Conservation (phyloP, 2,888 invertebrate genomes). For the Ichneumoninae sp. region DNA sequence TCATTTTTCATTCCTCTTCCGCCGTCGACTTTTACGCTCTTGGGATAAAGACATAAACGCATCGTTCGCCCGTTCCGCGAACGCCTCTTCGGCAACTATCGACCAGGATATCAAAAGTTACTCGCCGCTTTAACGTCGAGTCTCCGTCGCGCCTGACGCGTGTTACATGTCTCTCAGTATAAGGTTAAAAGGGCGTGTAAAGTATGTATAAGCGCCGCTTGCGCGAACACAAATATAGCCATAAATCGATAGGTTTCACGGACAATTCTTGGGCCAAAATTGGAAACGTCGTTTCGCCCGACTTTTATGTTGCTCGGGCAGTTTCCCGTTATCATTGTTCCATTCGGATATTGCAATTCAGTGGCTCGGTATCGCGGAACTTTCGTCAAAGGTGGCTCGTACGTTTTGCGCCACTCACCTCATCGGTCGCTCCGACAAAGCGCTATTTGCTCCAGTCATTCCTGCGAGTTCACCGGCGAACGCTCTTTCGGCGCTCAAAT, state of each 20-base stretch:
- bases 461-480: constrained; percentile 25
- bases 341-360: background rate
- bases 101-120: constrained; percentile 19
- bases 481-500: constrained; percentile 44
- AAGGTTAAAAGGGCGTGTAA: background rate
- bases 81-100: background rate
- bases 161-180: background rate
- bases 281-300: background rate
- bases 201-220: background rate
- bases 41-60: constrained; percentile 47
- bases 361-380: background rate
- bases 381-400: background rate
- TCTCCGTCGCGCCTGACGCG: background rate
- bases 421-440: constrained; percentile 13
- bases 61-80: constrained; percentile 17
- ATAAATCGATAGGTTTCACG: background rate
- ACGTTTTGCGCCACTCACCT: background rate
- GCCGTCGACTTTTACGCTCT: constrained; percentile 53
- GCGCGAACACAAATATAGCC: background rate
- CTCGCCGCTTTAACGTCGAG: constrained; percentile 26
- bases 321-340: background rate
- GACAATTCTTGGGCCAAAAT: background rate
- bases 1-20: constrained; percentile 45
- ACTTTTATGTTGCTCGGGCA: background rate
- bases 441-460: constrained; percentile 45